phyloP scores from a whole-genome alignment of 2,888 invertebrate genomes.

The Pardosa pseudoannulata region DNA sequence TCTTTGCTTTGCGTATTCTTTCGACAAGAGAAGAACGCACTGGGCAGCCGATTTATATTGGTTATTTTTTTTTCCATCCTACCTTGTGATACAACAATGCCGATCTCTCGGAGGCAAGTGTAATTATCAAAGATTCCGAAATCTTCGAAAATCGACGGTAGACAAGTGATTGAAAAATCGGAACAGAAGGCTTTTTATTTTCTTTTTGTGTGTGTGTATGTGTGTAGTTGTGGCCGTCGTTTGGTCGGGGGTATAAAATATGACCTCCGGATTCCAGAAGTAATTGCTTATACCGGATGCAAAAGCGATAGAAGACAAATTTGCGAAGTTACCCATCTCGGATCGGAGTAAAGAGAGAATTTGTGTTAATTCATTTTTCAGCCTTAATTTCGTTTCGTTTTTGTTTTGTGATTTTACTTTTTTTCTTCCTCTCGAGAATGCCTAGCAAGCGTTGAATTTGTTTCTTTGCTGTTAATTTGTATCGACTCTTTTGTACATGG shows the following conservation, averaged over 20 bases:
- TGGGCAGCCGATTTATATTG: background rate
- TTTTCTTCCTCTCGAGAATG: no score
- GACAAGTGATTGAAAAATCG: constrained; percentile 12
- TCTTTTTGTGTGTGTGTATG: no score
- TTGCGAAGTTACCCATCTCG: background rate
- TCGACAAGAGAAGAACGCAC: no score
- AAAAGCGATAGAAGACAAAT: background rate
- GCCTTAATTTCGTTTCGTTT: background rate
- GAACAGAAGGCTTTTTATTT: no score
- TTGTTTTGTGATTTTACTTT: no score
- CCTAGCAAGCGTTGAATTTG: no score
- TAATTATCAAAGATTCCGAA: background rate
- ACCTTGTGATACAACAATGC: background rate
- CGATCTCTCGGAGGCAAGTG: background rate
- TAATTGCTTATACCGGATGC: constrained; percentile 11
- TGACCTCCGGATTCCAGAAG: constrained; percentile 2
- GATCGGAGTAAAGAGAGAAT: background rate
- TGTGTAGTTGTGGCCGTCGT: no score
- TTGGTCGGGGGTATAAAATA: background rate
- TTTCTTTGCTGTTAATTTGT: no score
- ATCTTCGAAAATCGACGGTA: background rate
- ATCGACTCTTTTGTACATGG: no score
- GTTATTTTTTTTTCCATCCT: background rate
- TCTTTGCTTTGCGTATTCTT: no score
- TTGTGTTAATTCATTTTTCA: background rate